A percentile compares a stretch with the other conserved stretches of the same genome.
Evolutionary conservation across 2,888 invertebrate genomes (phyloP).

Genomic region (Aproaerema taeniolella): DNA sequence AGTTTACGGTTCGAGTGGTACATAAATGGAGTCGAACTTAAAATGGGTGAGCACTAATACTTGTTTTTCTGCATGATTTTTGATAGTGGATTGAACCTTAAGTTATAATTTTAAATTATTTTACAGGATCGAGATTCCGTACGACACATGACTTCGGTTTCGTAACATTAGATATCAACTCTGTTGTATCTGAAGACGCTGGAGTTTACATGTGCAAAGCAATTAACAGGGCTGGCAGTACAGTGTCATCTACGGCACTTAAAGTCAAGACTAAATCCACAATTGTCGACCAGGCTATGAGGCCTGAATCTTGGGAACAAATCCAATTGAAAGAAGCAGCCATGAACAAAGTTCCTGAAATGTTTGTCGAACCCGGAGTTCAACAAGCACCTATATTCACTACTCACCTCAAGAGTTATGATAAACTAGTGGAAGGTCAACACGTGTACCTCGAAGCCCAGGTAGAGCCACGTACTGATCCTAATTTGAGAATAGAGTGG

Average conservation of each 20-base stretch:
- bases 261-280: constrained; percentile 91
- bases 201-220: constrained; percentile 97
- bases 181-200: constrained; percentile 92
- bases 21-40: constrained; percentile 94
- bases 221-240: constrained; percentile 95
- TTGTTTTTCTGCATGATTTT: not conserved
- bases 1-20: constrained; percentile 96
- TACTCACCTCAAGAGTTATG: constrained; percentile 90
- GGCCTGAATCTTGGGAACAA: constrained; percentile 95
- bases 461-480: constrained; percentile 93
- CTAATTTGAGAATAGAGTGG: constrained; percentile 93
- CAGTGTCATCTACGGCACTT: constrained; percentile 93
- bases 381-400: constrained; percentile 97
- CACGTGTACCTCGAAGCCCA: constrained; percentile 92
- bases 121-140: constrained; percentile 88
- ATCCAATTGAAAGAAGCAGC: constrained; percentile 94
- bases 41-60: constrained; percentile 82
- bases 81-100: not conserved
- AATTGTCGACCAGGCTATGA: constrained; percentile 89
- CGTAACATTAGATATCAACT: constrained; percentile 93
- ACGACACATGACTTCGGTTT: constrained; percentile 96
- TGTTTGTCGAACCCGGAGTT: constrained; percentile 90
- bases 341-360: constrained; percentile 92
- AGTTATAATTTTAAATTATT: constrained; percentile 10
- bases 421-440: constrained; percentile 90